These are phyloP conservation scores for Conus ventricosus DNA, from an alignment of 1,140 invertebrate species.

Conservation along the genomic window DNA sequence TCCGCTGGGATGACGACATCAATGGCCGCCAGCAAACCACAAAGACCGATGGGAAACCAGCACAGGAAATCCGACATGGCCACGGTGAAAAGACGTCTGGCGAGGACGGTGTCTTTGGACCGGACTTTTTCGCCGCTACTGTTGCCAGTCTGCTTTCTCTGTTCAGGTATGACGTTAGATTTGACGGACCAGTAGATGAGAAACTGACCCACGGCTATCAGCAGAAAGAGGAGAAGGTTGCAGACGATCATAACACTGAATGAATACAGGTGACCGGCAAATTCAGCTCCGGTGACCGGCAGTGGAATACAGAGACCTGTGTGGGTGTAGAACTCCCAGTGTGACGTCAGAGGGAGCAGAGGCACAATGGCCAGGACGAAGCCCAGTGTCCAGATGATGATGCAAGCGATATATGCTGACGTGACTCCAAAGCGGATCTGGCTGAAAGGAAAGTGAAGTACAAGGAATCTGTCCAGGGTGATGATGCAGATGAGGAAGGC, in stretches of 20 bases:
- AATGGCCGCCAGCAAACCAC: background rate
- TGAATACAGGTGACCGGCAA: background rate
- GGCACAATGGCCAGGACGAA: conserved; percentile 46
- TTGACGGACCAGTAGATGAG: background rate
- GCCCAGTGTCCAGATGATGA: conserved; percentile 31
- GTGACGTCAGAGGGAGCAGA: conserved; percentile 36
- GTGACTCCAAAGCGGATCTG: conserved; percentile 24
- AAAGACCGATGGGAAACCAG: conserved; percentile 2
- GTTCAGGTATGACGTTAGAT: background rate
- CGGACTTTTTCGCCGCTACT: background rate
- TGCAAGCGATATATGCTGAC: conserved; percentile 17
- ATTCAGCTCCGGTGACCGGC: conserved; percentile 36
- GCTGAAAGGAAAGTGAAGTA: conserved; percentile 59
- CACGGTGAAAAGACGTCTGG: background rate
- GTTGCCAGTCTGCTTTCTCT: background rate
- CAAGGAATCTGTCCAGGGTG: conserved; percentile 59
- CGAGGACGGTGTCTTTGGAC: background rate
- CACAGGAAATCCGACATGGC: background rate
- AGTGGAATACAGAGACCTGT: conserved; percentile 53
- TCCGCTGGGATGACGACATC: background rate
- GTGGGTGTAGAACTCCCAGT: conserved; percentile 50
- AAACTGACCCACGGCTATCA: conserved; percentile 7
- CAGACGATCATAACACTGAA: conserved; percentile 7
- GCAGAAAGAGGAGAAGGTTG: background rate
- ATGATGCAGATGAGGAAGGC: conserved; percentile 59